Base-by-base conservation (phyloP, 2,888 invertebrate species). In the Rambutsinella grinnellia region DNA sequence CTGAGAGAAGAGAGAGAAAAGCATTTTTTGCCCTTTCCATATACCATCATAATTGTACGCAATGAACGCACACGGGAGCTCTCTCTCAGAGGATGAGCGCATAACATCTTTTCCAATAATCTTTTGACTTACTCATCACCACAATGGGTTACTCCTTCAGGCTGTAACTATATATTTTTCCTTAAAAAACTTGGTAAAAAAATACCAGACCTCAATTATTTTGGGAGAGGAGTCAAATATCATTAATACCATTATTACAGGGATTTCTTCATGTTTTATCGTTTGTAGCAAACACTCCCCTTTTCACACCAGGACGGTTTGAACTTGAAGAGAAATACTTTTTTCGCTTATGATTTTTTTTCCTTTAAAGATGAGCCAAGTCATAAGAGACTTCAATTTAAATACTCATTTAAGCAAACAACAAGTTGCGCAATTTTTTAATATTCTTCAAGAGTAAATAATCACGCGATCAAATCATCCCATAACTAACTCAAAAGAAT, bases 211-310 rank as follows among this genome's bases (percentile, higher is more conserved):
- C 62, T 63, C 62, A 65, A 65, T 60, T 53, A 53, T 53, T 53
- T n/a, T 49, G 17, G 17, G 53, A 53, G 53, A 53, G 53, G 71
- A 71, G 63, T 71, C 63, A 71, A 71, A 65, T 75, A 75, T 75
- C 74, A 75, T 75, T 78, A 75, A 78, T 78, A 66, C 78, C 78
- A 78, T 78, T 78, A 78, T 78, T 78, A 78, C 63, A 68, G 75
- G 61, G 53, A 79, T 80, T 72, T 71, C 78, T 75, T 75, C 74
- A 75, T 75, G 74, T 75, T 75, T 75, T 75, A 66, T 67, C 62
- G 61, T 67, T 72, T 75, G 74, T 75, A 53, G 51, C 26, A 26
- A 23, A 69, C 75, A 76, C 75, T 67, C 75, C 75, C 61, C 75
- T 69, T 76, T 76, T 76, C 75, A 76, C 75, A 76, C 75, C 68